Percentiles rank a stretch among this genome's conserved stretches.
Conservation (phyloP, 2,797 vertebrate species). For the Choloepus didactylus region DNA sequence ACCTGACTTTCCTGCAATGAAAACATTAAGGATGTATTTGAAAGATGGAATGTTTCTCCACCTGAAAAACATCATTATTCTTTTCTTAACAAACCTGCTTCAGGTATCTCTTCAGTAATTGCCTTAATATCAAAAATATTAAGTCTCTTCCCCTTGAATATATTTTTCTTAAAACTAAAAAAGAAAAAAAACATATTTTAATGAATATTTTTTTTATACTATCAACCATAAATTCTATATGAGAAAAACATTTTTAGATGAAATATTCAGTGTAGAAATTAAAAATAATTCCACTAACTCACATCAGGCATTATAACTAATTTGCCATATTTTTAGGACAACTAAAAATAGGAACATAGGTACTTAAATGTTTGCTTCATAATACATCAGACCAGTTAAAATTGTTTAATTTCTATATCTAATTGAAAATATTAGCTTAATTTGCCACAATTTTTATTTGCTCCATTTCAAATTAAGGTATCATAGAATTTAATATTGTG, state of each 20-base stretch:
- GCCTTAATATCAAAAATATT: conserved; percentile 91
- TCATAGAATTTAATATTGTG: conserved; percentile 76
- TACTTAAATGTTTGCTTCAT: conserved; percentile 69
- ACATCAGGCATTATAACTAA: neutral
- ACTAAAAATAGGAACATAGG: conserved; percentile 38
- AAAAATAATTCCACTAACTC: conserved; percentile 54
- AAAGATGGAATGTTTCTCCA: conserved; percentile 15
- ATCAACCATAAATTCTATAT: conserved; percentile 72
- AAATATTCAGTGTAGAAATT: conserved; percentile 76
- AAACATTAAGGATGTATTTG: neutral
- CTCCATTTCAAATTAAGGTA: conserved; percentile 75
- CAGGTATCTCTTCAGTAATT: conserved; percentile 78
- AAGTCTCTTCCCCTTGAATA: conserved; percentile 90
- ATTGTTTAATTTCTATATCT: conserved; percentile 74
- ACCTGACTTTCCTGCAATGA: neutral
- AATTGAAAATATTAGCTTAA: conserved; percentile 71
- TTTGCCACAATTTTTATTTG: conserved; percentile 74
- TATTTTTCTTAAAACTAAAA: conserved; percentile 87
- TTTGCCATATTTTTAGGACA: conserved; percentile 57
- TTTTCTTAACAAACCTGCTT: conserved; percentile 90
- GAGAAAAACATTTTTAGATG: conserved; percentile 61
- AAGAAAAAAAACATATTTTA: conserved; percentile 79
- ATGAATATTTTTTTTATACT: conserved; percentile 82
- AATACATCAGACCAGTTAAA: conserved; percentile 78
- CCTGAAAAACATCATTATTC: conserved; percentile 20